Evolutionary conservation across 1,140 invertebrate genomes (phyloP), one percentile per base, ranked within the genome.

Genomic region (Nylanderia fulva): DNA sequence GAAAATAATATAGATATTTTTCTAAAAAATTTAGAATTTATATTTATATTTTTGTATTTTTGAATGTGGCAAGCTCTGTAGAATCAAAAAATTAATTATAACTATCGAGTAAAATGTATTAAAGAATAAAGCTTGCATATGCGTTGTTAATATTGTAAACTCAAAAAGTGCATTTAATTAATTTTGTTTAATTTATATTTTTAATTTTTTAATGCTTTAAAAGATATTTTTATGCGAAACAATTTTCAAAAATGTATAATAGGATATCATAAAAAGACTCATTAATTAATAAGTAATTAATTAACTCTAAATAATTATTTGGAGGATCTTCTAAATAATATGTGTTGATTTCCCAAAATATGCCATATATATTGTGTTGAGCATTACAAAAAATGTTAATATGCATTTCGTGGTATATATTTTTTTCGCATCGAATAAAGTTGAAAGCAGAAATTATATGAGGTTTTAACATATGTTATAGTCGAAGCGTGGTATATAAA

Each of bases 61-160:
- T n/a, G n/a, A n/a, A n/a, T n/a, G n/a, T n/a, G n/a, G n/a, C 36
- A 58, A 74, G 33, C 18, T 15, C 39, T 21, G 15, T 9, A 24
- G 24, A 75, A 75, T 75, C 27, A 75, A 21, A 15, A 75, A 75
- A 60, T 27, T 60, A n/a, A n/a, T 7, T 2, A 13, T 56, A 72
- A 56, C 6, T 60, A 9, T 11, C 18, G 11, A 60, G 33, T 36
- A 1, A 39, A 24, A 48, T 48, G 8, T 27, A 75, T 60, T 60
- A 42, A 75, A n/a, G 29, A 72, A 36, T 72, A 72, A 56, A 56
- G 58, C 21, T 72, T 2, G 2, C 13, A 24, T 36, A 33, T 56
- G 8, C 6, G 5, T 36, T 13, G 15, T 56, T 13, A 72, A 54
- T 2, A 72, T 58, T 56, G 2, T 21, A 7, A 72, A 15, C 11